Evolutionary conservation across 2,888 invertebrate species (phyloP).

Genomic region (Timema podura): DNA sequence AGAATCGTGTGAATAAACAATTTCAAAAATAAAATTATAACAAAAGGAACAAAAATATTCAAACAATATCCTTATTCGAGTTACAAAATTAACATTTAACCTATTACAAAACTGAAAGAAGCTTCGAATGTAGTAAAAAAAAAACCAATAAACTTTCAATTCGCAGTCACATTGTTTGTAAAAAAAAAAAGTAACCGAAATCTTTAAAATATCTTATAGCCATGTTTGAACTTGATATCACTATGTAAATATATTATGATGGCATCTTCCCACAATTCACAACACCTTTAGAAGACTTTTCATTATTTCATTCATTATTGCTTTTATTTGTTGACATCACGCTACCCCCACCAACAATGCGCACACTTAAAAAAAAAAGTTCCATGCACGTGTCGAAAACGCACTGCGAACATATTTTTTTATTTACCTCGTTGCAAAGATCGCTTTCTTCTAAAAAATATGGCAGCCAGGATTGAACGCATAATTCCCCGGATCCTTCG

Average conservation of each 20-base stretch:
- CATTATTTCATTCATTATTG: not conserved
- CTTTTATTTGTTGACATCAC: conserved; percentile 8
- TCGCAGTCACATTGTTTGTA: no score
- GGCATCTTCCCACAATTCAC: conserved; percentile 14
- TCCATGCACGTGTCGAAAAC: not conserved
- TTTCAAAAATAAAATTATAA: no score
- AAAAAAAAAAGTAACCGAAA: no score
- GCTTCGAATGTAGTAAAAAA: no score
- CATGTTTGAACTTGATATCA: conserved; percentile 18
- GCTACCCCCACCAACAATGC: conserved; percentile 14
- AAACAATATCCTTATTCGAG: no score
- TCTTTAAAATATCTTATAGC: conserved; percentile 5
- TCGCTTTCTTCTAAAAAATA: conserved; percentile 45
- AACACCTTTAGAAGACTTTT: conserved; percentile 6
- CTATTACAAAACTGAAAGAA: no score
- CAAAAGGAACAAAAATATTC: no score
- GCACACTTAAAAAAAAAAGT: not conserved
- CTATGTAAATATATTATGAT: not conserved
- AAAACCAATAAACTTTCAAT: no score
- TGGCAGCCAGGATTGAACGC: conserved; percentile 51
- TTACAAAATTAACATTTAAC: no score
- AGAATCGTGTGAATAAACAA: no score
- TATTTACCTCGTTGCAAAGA: conserved; percentile 28
- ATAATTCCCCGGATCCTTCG: conserved; percentile 52
- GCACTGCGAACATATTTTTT: conserved; percentile 20